Evolutionary conservation across 2,113 vertebrate species (phyloP), one percentile per base, ranked within the genome.

Genomic region (Rhodinocichla rosea): DNA sequence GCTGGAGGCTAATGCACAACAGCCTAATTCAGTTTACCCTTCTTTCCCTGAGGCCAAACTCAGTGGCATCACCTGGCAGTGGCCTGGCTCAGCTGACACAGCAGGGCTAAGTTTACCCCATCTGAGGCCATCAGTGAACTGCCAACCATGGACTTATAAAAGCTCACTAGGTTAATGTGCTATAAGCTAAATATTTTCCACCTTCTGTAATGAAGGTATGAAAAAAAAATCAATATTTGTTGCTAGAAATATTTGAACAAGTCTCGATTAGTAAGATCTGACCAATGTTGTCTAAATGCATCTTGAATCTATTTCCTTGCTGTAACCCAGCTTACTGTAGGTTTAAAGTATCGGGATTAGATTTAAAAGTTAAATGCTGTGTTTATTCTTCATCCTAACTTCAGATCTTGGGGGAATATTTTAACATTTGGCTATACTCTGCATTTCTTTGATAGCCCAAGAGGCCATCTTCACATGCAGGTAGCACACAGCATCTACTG

Each of bases 401-500:
- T 47, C 39, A 50, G 23, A 27, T 8, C 73, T 91, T n/a, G 26
- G 13, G 20, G 35, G 7, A 9, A 55, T 14, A 2, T 52, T 84
- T 86, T 50, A 42, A 42, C 1, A 6, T 56, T 53, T 44, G 60
- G 9, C 33, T 80, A 17, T 52, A 14, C 22, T 50, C 47, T 80
- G 42, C 35, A 40, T 76, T 91, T 15, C 33, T 74, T 33, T 52
- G 55, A 20, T 42, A 78, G 52, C 32, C 47, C 30, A 37, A 39
- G 67, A 63, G 9, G 47, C 49, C 27, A 9, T 24, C n/a, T 18
- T 79, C 53, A 37, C 12, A 33, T 0, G 0, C 28, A 40, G 65
- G n/a, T 15, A 84, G 12, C 10, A 45, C 59, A 57, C 3, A 47
- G n/a, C 16, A 30, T 39, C 22, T 59, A n/a, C 19, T 87, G 8